Evolutionary conservation across 1,140 invertebrate species (phyloP).

Genomic region (Ips typographus): DNA sequence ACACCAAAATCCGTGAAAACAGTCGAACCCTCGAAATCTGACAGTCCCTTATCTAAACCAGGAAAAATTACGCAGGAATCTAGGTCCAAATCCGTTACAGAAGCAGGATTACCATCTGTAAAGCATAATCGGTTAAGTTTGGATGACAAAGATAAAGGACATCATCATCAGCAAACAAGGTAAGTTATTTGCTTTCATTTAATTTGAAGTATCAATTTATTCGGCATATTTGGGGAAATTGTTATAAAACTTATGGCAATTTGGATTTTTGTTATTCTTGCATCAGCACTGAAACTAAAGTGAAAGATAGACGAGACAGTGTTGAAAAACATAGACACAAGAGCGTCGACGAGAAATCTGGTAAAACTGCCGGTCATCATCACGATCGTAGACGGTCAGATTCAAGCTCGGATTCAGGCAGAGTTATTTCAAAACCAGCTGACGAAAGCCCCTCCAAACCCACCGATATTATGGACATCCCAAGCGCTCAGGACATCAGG

Average conservation of each 20-base stretch:
- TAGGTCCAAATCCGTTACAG: constrained; percentile 44
- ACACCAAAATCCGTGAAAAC: constrained; percentile 37
- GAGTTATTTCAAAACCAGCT: constrained; percentile 4
- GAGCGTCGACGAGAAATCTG: constrained; percentile 27
- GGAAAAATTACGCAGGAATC: constrained; percentile 47
- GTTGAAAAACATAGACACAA: constrained; percentile 33
- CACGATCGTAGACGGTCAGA: constrained; percentile 24
- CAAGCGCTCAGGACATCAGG: constrained; percentile 34
- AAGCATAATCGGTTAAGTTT: constrained; percentile 38
- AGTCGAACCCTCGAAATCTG: constrained; percentile 12
- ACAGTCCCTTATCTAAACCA: constrained; percentile 28
- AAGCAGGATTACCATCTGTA: constrained; percentile 5
- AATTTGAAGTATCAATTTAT: not conserved
- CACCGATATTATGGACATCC: not conserved
- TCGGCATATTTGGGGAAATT: too few species aligned
- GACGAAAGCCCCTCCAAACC: not conserved
- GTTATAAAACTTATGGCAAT: too few species aligned
- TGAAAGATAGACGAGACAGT: constrained; percentile 30
- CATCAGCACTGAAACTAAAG: constrained; percentile 24
- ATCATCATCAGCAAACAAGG: constrained; percentile 21
- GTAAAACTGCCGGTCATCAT: constrained; percentile 8
- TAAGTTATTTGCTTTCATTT: constrained; percentile 9
- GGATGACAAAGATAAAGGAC: constrained; percentile 34
- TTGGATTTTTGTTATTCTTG: too few species aligned
- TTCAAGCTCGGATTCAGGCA: constrained; percentile 9